Base-by-base conservation (phyloP, 2,113 vertebrate species). In the Aix galericulata region DNA sequence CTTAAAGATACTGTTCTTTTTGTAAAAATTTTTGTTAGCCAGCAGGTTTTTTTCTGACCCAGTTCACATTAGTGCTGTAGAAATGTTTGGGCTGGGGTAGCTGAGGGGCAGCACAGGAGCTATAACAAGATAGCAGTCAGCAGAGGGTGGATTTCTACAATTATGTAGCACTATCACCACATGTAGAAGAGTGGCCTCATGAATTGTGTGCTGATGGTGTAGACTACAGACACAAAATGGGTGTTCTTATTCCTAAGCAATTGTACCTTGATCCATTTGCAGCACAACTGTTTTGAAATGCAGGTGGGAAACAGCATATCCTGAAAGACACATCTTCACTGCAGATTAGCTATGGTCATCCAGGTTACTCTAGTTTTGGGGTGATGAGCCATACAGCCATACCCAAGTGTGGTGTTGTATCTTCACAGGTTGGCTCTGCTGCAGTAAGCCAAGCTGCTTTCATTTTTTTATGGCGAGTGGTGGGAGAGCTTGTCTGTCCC, bases 401-500 rank as follows among this genome's bases (percentile, higher is more conserved):
- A 44, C 48, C 67, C 5, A 63, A 73, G 59, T 46, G 27, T 59
- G 71, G 52, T 73, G 62, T 8, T 74, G 59, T 82, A 56, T 73
- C 91, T 94, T 82, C 87, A 46, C 81, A 81, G 89, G 53, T 62
- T 86, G 79, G 72, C 68, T 94, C 56, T 78, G 85, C 46, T 0
- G 1, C 83, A 88, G 83, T 82, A 76, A 92, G 56, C 73, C 0
- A 0, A 80, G 71, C 67, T 77, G 71, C 89, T 95, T 85, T 90
- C 56, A 48, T 56, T 80, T 89, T 76, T 69, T 55, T 58, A 60
- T 4, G 8, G 67, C 71, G 40, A 91, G 81, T 13, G 11, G 52
- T 86, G 83, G 76, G 80, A 92, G 67, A 91, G 83, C 75, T 91
- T 77, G 26, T 87, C 90, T 95, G 73, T 89, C 73, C 69, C 69